Evolutionary conservation across 1,140 invertebrate species (phyloP).

Genomic region (Drosophila arizonae): DNA sequence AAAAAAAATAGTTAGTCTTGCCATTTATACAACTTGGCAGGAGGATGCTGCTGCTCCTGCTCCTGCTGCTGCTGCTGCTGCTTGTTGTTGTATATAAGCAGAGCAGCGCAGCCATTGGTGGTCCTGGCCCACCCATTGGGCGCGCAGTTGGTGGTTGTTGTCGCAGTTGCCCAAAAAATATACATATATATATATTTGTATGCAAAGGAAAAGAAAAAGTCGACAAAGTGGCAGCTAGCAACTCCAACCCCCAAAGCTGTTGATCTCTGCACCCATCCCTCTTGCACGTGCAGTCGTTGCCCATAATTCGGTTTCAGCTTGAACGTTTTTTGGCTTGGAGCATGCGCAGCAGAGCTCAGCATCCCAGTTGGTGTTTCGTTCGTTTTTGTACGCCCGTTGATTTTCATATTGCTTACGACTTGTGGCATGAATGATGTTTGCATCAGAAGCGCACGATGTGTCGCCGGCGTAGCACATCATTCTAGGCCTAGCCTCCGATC

Average conservation of each 20-base stretch:
- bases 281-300: slow-evolving; percentile 12
- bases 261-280: slow-evolving; percentile 33
- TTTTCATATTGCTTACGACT: slow-evolving; percentile 75
- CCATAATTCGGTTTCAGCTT: slow-evolving; percentile 10
- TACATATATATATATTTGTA: slow-evolving; percentile 25
- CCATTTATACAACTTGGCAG: slow-evolving; percentile 56
- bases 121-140: slow-evolving; percentile 71
- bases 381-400: slow-evolving; percentile 38
- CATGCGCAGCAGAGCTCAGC: slow-evolving; percentile 57
- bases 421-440: slow-evolving; percentile 80
- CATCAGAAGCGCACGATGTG: slow-evolving; percentile 81
- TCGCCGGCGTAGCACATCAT: slow-evolving; percentile 81
- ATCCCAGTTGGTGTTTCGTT: background rate
- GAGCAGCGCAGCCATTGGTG: slow-evolving; percentile 71
- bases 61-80: slow-evolving; percentile 6
- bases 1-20: background rate
- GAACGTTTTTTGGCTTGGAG: slow-evolving; percentile 39
- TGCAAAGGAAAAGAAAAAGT: slow-evolving; percentile 18
- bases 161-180: slow-evolving; percentile 37
- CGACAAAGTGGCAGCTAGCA: slow-evolving; percentile 35
- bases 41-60: background rate
- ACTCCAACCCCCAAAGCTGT: background rate
- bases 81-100: slow-evolving; percentile 63
- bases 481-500: slow-evolving; percentile 83
- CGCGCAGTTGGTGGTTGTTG: slow-evolving; percentile 74